Conservation (phyloP, 2,888 invertebrate genomes). For the Eupithecia tripunctaria region DNA sequence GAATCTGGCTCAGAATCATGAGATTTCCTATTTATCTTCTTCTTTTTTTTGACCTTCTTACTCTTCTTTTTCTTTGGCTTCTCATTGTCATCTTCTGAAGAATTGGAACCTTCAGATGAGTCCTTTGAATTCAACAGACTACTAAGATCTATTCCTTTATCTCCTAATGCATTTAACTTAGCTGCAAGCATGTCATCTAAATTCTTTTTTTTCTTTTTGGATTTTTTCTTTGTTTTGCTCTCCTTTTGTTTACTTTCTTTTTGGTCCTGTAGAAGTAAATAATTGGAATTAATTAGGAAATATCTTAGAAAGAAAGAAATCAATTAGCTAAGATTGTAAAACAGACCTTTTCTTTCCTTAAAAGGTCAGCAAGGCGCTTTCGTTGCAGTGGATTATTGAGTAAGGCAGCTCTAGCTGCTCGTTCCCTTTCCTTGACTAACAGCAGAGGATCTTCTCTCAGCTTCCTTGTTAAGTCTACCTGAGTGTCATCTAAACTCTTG, state of each 20-base stretch:
- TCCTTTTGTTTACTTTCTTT: slow-evolving; percentile 75
- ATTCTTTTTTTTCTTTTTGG: slow-evolving; percentile 76
- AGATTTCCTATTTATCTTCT: slow-evolving; percentile 44
- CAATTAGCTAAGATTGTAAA: neutral
- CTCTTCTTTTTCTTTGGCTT: slow-evolving; percentile 53
- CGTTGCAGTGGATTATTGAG: slow-evolving; percentile 96
- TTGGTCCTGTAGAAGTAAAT: slow-evolving; percentile 59
- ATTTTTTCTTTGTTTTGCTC: slow-evolving; percentile 79
- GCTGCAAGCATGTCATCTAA: slow-evolving; percentile 88
- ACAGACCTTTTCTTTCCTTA: slow-evolving; percentile 84
- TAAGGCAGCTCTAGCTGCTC: slow-evolving; percentile 92
- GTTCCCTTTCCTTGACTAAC: slow-evolving; percentile 94
- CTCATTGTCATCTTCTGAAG: slow-evolving; percentile 52
- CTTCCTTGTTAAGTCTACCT: slow-evolving; percentile 94
- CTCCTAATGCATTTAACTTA: slow-evolving; percentile 87
- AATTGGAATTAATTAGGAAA: neutral
- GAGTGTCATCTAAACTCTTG: slow-evolving; percentile 82
- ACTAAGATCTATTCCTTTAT: slow-evolving; percentile 67
- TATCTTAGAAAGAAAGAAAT: neutral
- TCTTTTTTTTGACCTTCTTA: slow-evolving; percentile 61
- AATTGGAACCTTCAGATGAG: slow-evolving; percentile 63
- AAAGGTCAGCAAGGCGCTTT: slow-evolving; percentile 92
- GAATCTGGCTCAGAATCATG: slow-evolving; percentile 30
- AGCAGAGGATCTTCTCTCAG: slow-evolving; percentile 97
- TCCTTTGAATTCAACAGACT: slow-evolving; percentile 70